phyloP scores from a whole-genome alignment of 2,113 vertebrate species.

The Cyanocitta stelleri region DNA sequence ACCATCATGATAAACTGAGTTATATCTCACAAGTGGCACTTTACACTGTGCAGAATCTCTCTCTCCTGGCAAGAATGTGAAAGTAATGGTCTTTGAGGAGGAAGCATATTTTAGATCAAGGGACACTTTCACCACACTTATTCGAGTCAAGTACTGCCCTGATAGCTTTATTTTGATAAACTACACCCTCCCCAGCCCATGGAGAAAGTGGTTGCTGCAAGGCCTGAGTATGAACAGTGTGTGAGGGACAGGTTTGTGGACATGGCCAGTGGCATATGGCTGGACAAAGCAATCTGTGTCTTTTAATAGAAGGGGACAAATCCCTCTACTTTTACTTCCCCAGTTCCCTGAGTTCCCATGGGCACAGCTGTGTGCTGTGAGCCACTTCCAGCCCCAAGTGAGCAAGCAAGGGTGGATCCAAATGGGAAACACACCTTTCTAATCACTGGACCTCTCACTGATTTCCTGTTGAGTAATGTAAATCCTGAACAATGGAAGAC shows the following conservation, averaged over 20 bases:
- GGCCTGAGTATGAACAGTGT: background rate
- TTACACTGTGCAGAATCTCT: background rate
- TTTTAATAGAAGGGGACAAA: background rate
- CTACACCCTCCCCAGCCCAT: background rate
- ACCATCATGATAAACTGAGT: background rate
- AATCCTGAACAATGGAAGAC: conserved; percentile 55
- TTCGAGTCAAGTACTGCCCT: background rate
- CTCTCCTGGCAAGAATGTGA: background rate
- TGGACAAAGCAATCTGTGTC: background rate
- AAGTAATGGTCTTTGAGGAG: background rate
- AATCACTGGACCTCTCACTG: conserved; percentile 31
- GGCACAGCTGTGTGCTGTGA: background rate
- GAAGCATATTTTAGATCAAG: background rate
- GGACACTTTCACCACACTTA: background rate
- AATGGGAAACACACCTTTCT: conserved; percentile 52
- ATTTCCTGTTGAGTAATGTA: conserved; percentile 60
- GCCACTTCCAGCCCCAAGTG: background rate
- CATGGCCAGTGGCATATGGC: fast-evolving
- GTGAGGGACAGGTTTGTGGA: background rate
- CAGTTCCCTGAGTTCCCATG: background rate
- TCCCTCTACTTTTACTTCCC: background rate
- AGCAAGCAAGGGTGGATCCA: background rate
- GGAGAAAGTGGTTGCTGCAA: background rate
- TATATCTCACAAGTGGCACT: background rate
- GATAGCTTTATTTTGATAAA: background rate